Evolutionary conservation across 2,797 vertebrate genomes (phyloP), one percentile per base, ranked within the genome.

Genomic region (Serranus cabrilla): DNA sequence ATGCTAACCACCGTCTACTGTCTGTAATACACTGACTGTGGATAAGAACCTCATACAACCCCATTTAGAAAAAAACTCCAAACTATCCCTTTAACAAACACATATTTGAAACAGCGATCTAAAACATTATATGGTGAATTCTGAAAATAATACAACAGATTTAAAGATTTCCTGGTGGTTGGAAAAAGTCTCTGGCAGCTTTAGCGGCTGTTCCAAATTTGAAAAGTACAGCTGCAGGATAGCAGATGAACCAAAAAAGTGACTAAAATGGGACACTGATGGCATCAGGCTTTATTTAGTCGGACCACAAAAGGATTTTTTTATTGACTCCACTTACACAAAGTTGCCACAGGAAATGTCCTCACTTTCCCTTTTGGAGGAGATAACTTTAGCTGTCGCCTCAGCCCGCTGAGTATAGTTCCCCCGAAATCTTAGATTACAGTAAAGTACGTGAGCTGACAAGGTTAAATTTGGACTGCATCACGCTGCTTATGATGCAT

Each of bases 211-310:
- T 66, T 70, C 16, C 42, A 63, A 23, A 58, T 71, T 58, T 63
- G 50, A 63, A 83, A 85, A 76, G 64, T 45, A 61, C 57, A 80
- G 68, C 78, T 55, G 31, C 31, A 56, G 69, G 14, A 74, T 39
- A 43, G 61, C 59, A 77, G 42, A 85, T 82, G 34, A 71, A 74
- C 70, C 67, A 76, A 71, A 80, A 73, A 73, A 64, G 57, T n/a
- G 54, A 54, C 83, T 81, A 66, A 89, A 87, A 77, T 71, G 47
- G 74, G 63, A 78, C 61, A 8, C 73, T 78, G 72, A 87, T 82
- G 83, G 51, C 85, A 84, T 85, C 34, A 60, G 59, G 11, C 59
- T 86, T 78, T 86, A 78, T 86, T 89, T 82, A 78, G 49, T 37
- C 81, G 17, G 16, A 77, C 87, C 87, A 75, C 81, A 84, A 74